Conservation (phyloP, 2,797 vertebrate genomes). For the Lagorchestes hirsutus region DNA sequence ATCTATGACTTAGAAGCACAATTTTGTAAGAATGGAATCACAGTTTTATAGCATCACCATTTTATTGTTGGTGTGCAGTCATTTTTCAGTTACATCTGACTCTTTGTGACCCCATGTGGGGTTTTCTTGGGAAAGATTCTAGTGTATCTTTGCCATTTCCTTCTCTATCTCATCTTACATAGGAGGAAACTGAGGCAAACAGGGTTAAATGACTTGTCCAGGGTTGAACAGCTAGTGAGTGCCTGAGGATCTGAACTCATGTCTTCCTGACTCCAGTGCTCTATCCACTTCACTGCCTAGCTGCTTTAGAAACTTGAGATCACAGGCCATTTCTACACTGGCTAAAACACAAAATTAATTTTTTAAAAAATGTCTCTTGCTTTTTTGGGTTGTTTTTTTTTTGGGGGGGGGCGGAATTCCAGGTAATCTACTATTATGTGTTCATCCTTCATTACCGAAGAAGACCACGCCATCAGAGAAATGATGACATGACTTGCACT, state of each 20-base stretch:
- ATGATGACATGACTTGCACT: no score
- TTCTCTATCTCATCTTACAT: neutral
- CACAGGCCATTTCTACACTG: neutral
- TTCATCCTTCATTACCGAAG: no score
- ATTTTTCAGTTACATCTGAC: neutral
- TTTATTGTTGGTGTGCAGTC: neutral
- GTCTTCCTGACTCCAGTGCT: neutral
- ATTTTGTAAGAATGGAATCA: neutral
- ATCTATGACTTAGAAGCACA: neutral
- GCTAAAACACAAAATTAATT: neutral
- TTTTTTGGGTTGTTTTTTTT: neutral
- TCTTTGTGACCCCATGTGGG: neutral
- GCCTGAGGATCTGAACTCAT: neutral
- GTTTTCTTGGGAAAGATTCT: neutral
- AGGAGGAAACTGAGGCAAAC: neutral
- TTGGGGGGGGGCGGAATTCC: neutral
- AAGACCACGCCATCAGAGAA: no score
- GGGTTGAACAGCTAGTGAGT: neutral
- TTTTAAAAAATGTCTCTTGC: neutral
- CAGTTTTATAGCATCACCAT: neutral
- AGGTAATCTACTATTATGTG: neutral
- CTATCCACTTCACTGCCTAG: neutral
- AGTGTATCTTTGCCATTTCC: neutral
- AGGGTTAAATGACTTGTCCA: neutral
- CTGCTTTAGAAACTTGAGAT: neutral